These are phyloP conservation scores for Andrena cerasifolii DNA, from an alignment of 1,140 invertebrate genomes.

Conservation along the genomic window DNA sequence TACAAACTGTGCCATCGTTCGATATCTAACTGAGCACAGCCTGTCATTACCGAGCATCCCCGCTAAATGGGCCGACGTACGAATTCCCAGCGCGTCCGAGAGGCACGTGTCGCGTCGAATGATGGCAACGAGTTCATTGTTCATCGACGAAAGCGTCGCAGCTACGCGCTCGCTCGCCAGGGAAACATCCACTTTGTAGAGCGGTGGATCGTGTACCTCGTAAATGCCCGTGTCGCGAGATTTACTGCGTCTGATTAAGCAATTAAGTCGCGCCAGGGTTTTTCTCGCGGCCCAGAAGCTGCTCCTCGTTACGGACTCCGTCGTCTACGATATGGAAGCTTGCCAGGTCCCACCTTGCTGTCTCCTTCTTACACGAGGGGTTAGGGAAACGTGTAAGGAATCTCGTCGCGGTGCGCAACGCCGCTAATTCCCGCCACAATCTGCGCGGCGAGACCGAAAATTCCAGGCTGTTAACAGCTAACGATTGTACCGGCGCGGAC, in stretches of 20 bases:
- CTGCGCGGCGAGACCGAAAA: constrained; percentile 66
- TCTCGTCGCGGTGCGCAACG: constrained; percentile 67
- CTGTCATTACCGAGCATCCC: not conserved
- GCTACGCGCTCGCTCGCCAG: not conserved
- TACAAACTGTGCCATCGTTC: constrained; percentile 16
- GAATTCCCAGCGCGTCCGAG: constrained; percentile 3
- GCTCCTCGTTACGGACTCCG: constrained; percentile 70
- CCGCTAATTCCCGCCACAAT: constrained; percentile 69
- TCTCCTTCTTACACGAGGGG: constrained; percentile 30
- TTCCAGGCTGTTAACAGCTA: constrained; percentile 71
- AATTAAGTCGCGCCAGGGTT: constrained; percentile 73
- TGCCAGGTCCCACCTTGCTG: constrained; percentile 44
- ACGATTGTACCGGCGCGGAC: constrained; percentile 67
- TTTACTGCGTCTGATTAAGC: constrained; percentile 81
- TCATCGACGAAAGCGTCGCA: not conserved
- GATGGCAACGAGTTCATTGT: constrained; percentile 7
- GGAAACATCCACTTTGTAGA: too few relatives aligned
- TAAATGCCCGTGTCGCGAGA: constrained; percentile 78
- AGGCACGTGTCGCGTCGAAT: not conserved
- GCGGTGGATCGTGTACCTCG: too few relatives aligned
- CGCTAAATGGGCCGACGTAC: not conserved
- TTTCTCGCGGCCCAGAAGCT: constrained; percentile 65
- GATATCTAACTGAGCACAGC: constrained; percentile 1
- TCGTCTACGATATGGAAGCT: constrained; percentile 65
- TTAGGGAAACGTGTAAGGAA: constrained; percentile 70